Evolutionary conservation across 2,113 vertebrate species (phyloP), one percentile per base, ranked within the genome.

Genomic region (Cygnus buccinator): DNA sequence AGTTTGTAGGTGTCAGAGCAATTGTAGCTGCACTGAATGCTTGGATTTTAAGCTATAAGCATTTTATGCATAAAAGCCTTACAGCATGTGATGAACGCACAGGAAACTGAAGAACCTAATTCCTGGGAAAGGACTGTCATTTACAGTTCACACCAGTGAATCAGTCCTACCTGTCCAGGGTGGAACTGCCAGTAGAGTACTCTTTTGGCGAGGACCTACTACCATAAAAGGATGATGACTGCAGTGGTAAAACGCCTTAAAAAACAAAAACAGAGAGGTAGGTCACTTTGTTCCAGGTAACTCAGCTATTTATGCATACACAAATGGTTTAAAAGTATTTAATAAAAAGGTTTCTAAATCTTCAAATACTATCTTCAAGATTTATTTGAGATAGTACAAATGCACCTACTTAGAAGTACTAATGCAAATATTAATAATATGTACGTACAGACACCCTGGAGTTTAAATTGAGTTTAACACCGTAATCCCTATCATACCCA

Each of bases 171-270:
- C 99, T 98, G 96, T 99, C 99, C 89, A 99, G 83, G 83, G 98
- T 98, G 55, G 98, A 98, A 97, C 98, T 98, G 84, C 97, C 97
- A 83, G 98, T 97, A 91, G 98, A 97, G 88, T 98, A 99, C 74
- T 99, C 99, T 96, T 99, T 99, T 77, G 98, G 97, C 77, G 97
- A 97, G 37, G 98, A 94, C 87, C 99, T 98, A 95, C 99, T 98
- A 35, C 99, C 90, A 75, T 99, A 99, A 97, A 99, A 99, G 12
- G 99, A 98, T 4, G 99, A 98, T 1, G 99, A 98, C 92, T 99
- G 99, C 65, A 99, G 98, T 31, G 99, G 99, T 84, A 98, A 97
- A 96, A 99, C 93, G 77, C 98, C 99, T 99, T 89, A 71, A 87
- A 98, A 83, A 61, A 50, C 52, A 94, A 67, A 81, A 68, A 55